Evolutionary conservation across 1,140 invertebrate species (phyloP).

Genomic region (Trigoniulus corallinus): DNA sequence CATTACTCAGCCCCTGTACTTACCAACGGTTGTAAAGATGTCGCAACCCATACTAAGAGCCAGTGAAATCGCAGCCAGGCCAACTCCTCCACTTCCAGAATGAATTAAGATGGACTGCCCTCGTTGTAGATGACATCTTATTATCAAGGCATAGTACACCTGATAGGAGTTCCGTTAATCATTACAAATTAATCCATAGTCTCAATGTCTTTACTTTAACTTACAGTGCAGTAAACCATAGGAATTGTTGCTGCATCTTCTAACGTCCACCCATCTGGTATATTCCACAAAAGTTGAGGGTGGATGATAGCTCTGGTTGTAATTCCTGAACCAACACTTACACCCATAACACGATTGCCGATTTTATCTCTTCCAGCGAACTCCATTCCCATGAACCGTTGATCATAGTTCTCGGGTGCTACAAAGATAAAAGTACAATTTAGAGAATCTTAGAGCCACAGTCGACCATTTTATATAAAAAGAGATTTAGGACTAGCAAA

Average conservation of each 20-base stretch:
- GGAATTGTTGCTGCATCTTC: conserved; percentile 87
- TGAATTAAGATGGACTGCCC: conserved; percentile 83
- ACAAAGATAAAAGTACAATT: too few species aligned
- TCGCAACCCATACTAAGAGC: conserved; percentile 71
- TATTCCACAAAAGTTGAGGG: conserved; percentile 70
- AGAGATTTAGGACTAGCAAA: conserved; percentile 40
- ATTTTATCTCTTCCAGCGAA: conserved; percentile 61
- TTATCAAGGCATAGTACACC: conserved; percentile 74
- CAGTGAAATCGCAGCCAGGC: conserved; percentile 86
- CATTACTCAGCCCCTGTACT: too few species aligned
- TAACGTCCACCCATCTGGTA: conserved; percentile 72
- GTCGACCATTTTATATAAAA: not conserved
- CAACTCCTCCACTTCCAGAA: conserved; percentile 88
- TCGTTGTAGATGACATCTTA: conserved; percentile 61
- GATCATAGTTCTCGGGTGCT: too few species aligned
- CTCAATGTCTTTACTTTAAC: too few species aligned
- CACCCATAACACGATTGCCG: conserved; percentile 79
- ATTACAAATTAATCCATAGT: not conserved
- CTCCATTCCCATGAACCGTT: conserved; percentile 86
- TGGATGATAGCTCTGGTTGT: conserved; percentile 75
- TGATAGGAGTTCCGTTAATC: conserved; percentile 13
- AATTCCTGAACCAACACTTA: conserved; percentile 68
- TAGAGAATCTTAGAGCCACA: conserved; percentile 11
- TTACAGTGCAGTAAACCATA: conserved; percentile 74
- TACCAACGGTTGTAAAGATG: conserved; percentile 75